Conservation (phyloP, 2,113 vertebrate species). For the Phalacrocorax pelagicus region DNA sequence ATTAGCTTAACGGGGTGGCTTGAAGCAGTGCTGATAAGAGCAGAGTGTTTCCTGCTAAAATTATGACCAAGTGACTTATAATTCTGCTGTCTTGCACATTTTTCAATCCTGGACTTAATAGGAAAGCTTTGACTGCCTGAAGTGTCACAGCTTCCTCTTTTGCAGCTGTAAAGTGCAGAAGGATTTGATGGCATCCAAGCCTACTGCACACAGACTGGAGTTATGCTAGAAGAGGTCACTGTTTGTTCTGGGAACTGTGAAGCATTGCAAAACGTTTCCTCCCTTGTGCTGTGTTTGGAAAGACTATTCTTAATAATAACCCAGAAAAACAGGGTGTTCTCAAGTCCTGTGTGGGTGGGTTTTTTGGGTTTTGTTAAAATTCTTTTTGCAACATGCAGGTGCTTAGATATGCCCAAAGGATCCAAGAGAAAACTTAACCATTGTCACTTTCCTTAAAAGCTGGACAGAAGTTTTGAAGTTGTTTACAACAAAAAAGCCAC, state of each 20-base stretch:
- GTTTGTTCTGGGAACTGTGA: background rate
- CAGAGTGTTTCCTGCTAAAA: slow-evolving; percentile 38
- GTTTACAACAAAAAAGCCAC: background rate
- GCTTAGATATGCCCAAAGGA: background rate
- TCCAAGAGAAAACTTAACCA: background rate
- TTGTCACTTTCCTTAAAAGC: background rate
- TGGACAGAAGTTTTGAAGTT: background rate
- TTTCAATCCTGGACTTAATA: background rate
- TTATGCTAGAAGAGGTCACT: background rate
- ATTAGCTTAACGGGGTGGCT: slow-evolving; percentile 41
- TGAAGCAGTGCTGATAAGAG: slow-evolving; percentile 1
- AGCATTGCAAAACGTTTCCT: background rate
- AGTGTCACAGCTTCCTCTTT: slow-evolving; percentile 13
- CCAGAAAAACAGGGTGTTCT: background rate
- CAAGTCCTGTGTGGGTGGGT: background rate
- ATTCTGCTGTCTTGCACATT: slow-evolving; percentile 48
- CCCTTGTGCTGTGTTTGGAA: background rate
- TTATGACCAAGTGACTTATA: background rate
- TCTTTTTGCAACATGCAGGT: background rate
- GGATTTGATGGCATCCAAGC: background rate
- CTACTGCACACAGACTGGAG: background rate
- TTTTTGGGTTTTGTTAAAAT: background rate
- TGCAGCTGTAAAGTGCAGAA: background rate
- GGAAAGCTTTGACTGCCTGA: background rate
- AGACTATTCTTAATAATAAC: background rate